Evolutionary conservation across 2,888 invertebrate genomes (phyloP), one percentile per base, ranked within the genome.

Genomic region (Clitarchus hookeri): DNA sequence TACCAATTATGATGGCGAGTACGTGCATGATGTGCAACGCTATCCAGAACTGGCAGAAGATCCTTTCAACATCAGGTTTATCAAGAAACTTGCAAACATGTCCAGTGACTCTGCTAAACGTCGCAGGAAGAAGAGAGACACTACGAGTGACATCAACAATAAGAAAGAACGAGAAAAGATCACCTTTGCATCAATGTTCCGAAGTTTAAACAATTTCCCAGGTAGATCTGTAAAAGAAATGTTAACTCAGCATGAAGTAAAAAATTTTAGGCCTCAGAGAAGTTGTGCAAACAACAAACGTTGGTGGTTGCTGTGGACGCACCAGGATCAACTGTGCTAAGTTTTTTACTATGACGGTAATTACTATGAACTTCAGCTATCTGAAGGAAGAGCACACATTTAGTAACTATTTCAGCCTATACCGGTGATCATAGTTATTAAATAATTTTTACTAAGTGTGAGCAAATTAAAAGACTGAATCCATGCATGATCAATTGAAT

Each of bases 1-100:
- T 87, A 94, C 95, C 77, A 96, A 96, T 89, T 98, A 98, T 92
- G 97, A 97, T 90, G 97, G 97, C 87, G 97, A 97, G 90, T 98
- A 98, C 92, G 95, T 97, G 89, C 97, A 98, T 92, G 97, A 98
- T 91, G 96, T 98, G 54, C 95, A 96, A 89, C 93, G 95, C 87
- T 98, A 98, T 92, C 98, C 98, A 0, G 98, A 98, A 91, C 93
- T 98, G 85, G 97, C 98, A 85, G 98, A 98, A 92, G 98, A 98
- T 93, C 98, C 98, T 12, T 97, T 97, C 93, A 98, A 98, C 92
- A 95, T 99, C 88, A 95, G 96, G 90, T 97, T 98, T 91, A 94
- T 96, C 80, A 97, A 97, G 92, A 96, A 96, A 92, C 83, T 86
- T 19, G 80, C 87, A 19, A 85, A 86, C 23, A 87, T 85, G 6